Evolutionary conservation across 2,888 invertebrate genomes (phyloP), one percentile per base, ranked within the genome.

Genomic region (Gonocerus acuteangulatus): DNA sequence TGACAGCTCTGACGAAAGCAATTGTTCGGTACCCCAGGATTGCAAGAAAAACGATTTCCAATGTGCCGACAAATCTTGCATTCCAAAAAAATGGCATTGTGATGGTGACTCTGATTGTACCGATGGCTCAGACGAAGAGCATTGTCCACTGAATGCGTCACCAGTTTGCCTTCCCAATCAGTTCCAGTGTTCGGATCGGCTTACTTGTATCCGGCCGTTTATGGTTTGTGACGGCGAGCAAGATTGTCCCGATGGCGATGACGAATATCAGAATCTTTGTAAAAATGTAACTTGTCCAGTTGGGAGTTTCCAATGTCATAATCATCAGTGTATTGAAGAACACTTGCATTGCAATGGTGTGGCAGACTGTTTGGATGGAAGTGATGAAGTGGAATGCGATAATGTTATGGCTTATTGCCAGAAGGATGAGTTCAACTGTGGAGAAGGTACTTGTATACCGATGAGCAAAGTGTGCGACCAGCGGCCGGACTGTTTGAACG

Each of bases 71-170:
- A 85, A 84, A 66, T 80, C 81, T 67, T 95, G 94, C 75, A 87
- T 94, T 66, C 81, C 85, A 4, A 79, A 82, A 2, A 81, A 81
- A 69, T 93, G 92, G 92, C 77, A 82, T 34, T 95, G 95, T 73
- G 94, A 95, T 73, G 89, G 90, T 0, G 91, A 92, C 70, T 78
- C 78, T 57, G 94, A 95, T 73, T 95, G 95, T 71, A 78, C 81
- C 0, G 88, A 93, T 76, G 84, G 83, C 51, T 85, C 85, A 58
- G 94, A 94, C 75, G 94, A 95, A 76, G 73, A 76, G 74, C 82
- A 82, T 65, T 86, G 87, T 70, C 76, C 80, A 0, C 75, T 77
- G 39, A 65, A 74, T 67, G 67, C 61, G 1, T 39, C 64, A 0
- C 83, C 84, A 1, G 82, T 84, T 16, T 92, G 91, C 73, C 77